Conservation (phyloP, 2,888 invertebrate species). For the Chloromyia formosa region DNA sequence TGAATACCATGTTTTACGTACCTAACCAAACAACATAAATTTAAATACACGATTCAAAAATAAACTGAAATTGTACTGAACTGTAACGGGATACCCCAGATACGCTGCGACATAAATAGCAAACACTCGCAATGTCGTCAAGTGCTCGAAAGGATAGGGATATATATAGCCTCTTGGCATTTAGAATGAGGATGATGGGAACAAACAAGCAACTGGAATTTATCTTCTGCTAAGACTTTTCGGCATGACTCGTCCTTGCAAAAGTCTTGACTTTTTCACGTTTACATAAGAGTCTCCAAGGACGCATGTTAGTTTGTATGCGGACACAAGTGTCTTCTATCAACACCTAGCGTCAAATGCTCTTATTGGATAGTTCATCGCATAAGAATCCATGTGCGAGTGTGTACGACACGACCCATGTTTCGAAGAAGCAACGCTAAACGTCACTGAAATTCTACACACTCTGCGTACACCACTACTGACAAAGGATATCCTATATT, state of each 20-base stretch:
- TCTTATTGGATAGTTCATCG: background rate
- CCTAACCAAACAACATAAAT: too few relatives aligned
- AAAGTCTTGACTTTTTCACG: background rate
- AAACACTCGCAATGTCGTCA: too few relatives aligned
- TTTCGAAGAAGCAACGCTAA: too few relatives aligned
- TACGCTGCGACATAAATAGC: too few relatives aligned
- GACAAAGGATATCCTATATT: background rate
- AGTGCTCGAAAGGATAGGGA: too few relatives aligned
- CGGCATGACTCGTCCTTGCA: background rate
- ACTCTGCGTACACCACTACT: background rate
- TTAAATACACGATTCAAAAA: too few relatives aligned
- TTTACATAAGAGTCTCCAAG: background rate
- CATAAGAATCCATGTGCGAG: background rate
- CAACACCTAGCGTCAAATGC: background rate
- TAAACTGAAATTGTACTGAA: too few relatives aligned
- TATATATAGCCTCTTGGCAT: too few relatives aligned
- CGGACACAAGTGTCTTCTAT: background rate
- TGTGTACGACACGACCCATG: background rate
- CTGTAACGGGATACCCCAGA: too few relatives aligned
- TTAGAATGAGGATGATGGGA: too few relatives aligned
- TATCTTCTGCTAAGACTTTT: background rate
- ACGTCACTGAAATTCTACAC: too few relatives aligned
- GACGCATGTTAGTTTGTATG: background rate
- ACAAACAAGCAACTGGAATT: background rate
- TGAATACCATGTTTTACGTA: too few relatives aligned